Evolutionary conservation across 1,140 invertebrate genomes (phyloP), one percentile per base, ranked within the genome.

Genomic region (Potamilus streckersoni): DNA sequence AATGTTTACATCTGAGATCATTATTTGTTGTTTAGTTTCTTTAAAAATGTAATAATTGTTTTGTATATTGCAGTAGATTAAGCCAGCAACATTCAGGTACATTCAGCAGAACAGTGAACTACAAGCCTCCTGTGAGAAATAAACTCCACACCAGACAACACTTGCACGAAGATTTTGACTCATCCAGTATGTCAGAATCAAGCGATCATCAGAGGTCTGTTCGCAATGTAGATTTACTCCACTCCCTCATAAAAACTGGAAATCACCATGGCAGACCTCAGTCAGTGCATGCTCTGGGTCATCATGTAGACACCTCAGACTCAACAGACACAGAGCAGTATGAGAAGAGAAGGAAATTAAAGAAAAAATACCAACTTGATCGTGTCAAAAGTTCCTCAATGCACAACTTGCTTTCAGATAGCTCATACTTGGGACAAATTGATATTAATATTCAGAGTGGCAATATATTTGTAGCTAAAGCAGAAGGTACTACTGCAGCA

Each of bases 251-350:
- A 31, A 6, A 0, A 49, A 49, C 38, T 49, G 38, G 38, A 60
- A 73, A 61, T 62, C 71, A 61, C 15, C 19, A 62, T 56, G 58
- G 31, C 12, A 61, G 66, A 14, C 78, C 73, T 57, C 62, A 66
- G 60, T 78, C 71, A 49, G 61, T 60, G 38, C 56, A 74, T 74
- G 72, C 65, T 56, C 55, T 64, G 56, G 73, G 55, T 58, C 38
- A 76, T 20, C 67, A 74, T 49, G 75, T 72, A 64, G 82, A 85
- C 49, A 83, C 84, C 11, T 86, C 85, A n/a, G 86, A 88, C 78
- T 86, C 84, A 13, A 86, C 86, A 17, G 86, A 88, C 74, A 83
- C 82, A 55, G 86, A 88, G 68, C 74, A 73, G 23, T 70, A 75
- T 27, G 77, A 76, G 55, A 83, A 78, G n/a, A 76, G 81, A 67